A percentile compares a stretch with the other conserved stretches of the same genome.
These are phyloP conservation scores for Melanotaenia duboulayi DNA, from an alignment of 2,113 vertebrate genomes.

Conservation along the genomic window DNA sequence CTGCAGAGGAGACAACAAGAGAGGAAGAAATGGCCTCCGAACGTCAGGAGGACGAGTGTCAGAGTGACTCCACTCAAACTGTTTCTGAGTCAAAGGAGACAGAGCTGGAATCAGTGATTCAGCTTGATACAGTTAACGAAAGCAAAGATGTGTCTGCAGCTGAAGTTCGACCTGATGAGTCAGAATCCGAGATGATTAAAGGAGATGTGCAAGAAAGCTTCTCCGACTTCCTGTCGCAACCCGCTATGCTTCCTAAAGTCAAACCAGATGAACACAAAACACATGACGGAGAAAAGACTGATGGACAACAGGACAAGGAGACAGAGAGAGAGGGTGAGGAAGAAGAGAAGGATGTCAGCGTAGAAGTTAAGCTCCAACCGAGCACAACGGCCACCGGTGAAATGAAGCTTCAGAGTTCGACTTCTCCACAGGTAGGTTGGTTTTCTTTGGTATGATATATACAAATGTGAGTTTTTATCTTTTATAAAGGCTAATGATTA, in stretches of 20 bases:
- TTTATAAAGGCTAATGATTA: no score
- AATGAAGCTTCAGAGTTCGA: not conserved
- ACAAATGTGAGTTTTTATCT: no score
- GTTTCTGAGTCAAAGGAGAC: not conserved
- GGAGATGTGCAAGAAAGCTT: not conserved
- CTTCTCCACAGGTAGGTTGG: not conserved
- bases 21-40: not conserved
- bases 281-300: not conserved
- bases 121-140: not conserved
- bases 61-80: conserved; percentile 3
- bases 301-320: not conserved
- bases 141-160: not conserved
- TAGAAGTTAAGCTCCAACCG: not conserved
- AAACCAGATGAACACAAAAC: not conserved
- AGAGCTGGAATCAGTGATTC: not conserved
- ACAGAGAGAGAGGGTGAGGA: not conserved
- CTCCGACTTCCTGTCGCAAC: not conserved
- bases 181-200: not conserved
- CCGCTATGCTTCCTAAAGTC: not conserved
- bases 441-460: not conserved
- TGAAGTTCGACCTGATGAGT: not conserved
- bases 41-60: not conserved
- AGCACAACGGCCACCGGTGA: not conserved
- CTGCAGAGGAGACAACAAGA: not conserved
- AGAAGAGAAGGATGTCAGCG: not conserved